Base-by-base conservation (phyloP, 2,888 invertebrate species). In the Oxytorus armatus region DNA sequence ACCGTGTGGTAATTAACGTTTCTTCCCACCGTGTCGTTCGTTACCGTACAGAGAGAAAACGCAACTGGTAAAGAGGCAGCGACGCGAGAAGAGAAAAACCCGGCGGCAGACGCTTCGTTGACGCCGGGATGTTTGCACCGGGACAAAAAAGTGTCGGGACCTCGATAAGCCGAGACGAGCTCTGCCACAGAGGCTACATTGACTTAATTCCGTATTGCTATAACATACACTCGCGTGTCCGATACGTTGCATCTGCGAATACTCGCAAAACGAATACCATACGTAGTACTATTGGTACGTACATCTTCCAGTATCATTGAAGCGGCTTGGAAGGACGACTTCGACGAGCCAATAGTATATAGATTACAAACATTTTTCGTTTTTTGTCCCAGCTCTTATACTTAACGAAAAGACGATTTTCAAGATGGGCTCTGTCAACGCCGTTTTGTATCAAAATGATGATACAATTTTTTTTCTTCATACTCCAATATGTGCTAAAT, bases 131-230 rank as follows among this genome's bases (percentile, higher is more conserved):
- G 63, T 79, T 79, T 70, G 75, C 68, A 69, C 74, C 51, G 23
- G 51, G 55, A 14, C 53, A 57, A 72, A 69, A 65, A 59, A 49
- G 25, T 39, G 61, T 61, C 55, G n/a, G 47, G 47, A 55, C 47
- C 63, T 63, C 74, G 74, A 74, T 63, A 79, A 79, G 66, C 68
- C 78, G 68, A 53, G 74, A 51, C 25, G 25, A 29, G 63, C 25
- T 4, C 23, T 10, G 33, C 16, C 47, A 68, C 69, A 61, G 42
- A 61, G 8, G 42, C 42, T 55, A 55, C 44, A 42, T 2, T 25
- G 16, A 16, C 36, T 11, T 42, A 16, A 16, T 18, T 39, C 14
- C 14, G 23, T 44, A 29, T 74, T 55, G 57, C 25, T 39, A n/a
- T n/a, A n/a, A n/a, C n/a, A n/a, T n/a, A n/a, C n/a, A 36, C 63